These are phyloP conservation scores for Lophius piscatorius DNA, from an alignment of 2,113 vertebrate genomes.

Conservation along the genomic window DNA sequence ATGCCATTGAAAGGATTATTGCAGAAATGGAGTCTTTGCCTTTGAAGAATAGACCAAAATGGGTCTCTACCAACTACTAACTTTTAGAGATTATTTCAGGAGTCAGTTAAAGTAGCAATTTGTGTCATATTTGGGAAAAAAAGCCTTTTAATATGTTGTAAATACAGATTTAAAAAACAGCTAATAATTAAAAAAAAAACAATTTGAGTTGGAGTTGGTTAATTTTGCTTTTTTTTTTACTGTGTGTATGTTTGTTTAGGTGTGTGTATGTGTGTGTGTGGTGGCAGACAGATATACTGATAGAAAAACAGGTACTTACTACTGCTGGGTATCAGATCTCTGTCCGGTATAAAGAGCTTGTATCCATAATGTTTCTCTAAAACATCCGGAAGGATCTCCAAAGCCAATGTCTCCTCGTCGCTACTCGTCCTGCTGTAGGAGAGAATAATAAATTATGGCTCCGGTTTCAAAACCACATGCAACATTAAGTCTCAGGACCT, in stretches of 20 bases:
- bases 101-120: too few species aligned
- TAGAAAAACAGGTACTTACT: slow-evolving; percentile 85
- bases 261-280: neutral
- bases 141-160: too few species aligned
- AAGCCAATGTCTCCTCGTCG: slow-evolving; percentile 96
- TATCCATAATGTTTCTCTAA: slow-evolving; percentile 99
- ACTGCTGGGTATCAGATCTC: slow-evolving; percentile 98
- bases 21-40: too few species aligned
- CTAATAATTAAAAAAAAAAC: too few species aligned
- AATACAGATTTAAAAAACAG: too few species aligned
- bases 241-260: neutral
- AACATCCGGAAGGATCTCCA: slow-evolving; percentile 97
- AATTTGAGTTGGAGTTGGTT: too few species aligned
- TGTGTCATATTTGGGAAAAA: too few species aligned
- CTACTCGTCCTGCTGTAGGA: slow-evolving; percentile 84
- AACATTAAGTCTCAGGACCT: too few species aligned
- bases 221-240: neutral
- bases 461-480: neutral
- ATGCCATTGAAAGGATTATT: too few species aligned
- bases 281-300: slow-evolving; percentile 39
- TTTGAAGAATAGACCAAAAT: too few species aligned
- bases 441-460: neutral
- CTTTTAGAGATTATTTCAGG: too few species aligned
- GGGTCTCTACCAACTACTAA: too few species aligned
- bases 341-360: slow-evolving; percentile 96